Evolutionary conservation across 2,797 vertebrate genomes (phyloP).

Genomic region (Catharus ustulatus): DNA sequence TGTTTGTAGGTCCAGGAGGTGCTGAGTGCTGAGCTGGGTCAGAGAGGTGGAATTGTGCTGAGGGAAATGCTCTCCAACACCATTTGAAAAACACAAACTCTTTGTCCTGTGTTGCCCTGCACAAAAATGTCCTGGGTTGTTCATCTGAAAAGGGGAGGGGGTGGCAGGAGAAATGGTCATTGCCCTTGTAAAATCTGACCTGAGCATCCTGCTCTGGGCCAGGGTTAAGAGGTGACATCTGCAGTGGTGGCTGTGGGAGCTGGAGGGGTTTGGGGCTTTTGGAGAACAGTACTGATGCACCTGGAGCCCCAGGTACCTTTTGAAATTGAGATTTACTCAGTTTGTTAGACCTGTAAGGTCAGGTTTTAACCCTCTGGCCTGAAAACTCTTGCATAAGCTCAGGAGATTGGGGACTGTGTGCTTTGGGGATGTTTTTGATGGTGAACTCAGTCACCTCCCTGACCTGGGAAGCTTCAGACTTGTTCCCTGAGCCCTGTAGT

Average conservation of each 20-base stretch:
- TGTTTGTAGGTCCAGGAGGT: not conserved
- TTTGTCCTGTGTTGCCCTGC: not conserved
- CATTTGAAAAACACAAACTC: not conserved
- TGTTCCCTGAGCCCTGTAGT: fast-evolving
- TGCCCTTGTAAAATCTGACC: not conserved
- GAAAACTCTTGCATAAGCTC: not conserved
- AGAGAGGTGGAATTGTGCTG: not conserved
- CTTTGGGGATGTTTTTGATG: not conserved
- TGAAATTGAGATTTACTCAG: not conserved
- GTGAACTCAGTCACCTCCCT: not conserved
- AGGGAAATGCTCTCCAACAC: not conserved
- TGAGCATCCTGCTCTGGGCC: not conserved
- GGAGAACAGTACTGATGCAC: fast-evolving
- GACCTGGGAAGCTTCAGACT: fast-evolving
- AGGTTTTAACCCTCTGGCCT: not conserved
- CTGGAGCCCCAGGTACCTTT: not conserved
- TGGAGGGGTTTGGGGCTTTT: not conserved
- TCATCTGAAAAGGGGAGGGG: not conserved
- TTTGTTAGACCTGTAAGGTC: not conserved
- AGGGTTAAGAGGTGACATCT: not conserved
- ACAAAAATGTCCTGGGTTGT: not conserved
- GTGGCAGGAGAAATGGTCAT: not conserved
- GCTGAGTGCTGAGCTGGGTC: not conserved
- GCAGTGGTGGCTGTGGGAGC: not conserved
- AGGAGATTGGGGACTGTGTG: not conserved